Base-by-base conservation (phyloP, 2,797 vertebrate genomes). In the Urophycis tenuis region DNA sequence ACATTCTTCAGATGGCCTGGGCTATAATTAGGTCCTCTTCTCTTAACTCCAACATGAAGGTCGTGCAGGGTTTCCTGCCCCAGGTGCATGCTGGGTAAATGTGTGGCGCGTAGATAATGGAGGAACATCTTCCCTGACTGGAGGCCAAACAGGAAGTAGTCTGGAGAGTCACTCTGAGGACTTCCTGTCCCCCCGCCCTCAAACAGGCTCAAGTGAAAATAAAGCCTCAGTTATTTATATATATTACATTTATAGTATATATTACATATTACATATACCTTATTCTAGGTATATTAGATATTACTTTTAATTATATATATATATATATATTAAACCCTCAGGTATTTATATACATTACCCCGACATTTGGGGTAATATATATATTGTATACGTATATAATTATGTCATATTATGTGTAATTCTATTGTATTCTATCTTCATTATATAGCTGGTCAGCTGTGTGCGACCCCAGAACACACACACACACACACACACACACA, bases 61-160 rank as follows among this genome's bases (percentile, higher is more conserved):
- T 89, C 90, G 79, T 79, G 72, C 81, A 89, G 90, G 85, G 84
- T 83, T 93, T 92, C 89, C 92, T 92, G 87, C 87, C 75, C 85
- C 71, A 80, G 45, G 79, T 74, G 76, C 81, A 83, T 79, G 85
- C 86, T 85, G 85, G 83, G 84, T 80, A 83, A 86, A 85, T 80
- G 82, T 33, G 19, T 32, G 75, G 76, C 82, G 80, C 79, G 80
- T 80, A 91, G 86, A 90, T 91, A 86, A 85, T 83, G 84, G 79
- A 81, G 82, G 86, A 82, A 84, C 84, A 85, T 76, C 80, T 79
- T 74, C 79, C 75, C 77, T 75, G 80, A 77, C 76, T 80, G 90
- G 88, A 89, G 78, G 78, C 84, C 78, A 78, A 82, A 88, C 90
- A 90, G 90, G 88, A 91, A 90, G 78, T 75, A 72, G 72, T 69